Conservation (phyloP, 2,888 invertebrate genomes). For the Deilephila elpenor region DNA sequence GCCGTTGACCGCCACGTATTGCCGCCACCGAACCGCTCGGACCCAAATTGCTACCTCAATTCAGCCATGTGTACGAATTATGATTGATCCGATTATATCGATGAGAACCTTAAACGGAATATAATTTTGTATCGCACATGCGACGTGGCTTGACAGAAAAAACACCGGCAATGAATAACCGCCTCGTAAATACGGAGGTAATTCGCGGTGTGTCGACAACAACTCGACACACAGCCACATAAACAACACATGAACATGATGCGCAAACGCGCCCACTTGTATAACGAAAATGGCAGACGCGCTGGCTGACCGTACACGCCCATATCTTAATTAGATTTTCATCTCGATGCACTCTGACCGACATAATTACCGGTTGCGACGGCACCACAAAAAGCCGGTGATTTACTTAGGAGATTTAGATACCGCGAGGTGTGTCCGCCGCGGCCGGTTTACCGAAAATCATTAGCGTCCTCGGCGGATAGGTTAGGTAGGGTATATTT, state of each 20-base stretch:
- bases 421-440: slow-evolving; percentile 76
- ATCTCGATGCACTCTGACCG: slow-evolving; percentile 83
- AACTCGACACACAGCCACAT: slow-evolving; percentile 56
- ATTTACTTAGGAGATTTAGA: slow-evolving; percentile 82
- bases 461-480: slow-evolving; percentile 80
- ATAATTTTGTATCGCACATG: slow-evolving; percentile 64
- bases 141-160: slow-evolving; percentile 83
- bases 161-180: slow-evolving; percentile 77
- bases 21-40: slow-evolving; percentile 47
- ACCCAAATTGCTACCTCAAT: slow-evolving; percentile 38
- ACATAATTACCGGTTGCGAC: slow-evolving; percentile 82
- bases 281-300: slow-evolving; percentile 67
- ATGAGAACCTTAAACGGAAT: slow-evolving; percentile 64
- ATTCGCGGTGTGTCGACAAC: slow-evolving; percentile 67
- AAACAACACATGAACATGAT: slow-evolving; percentile 47
- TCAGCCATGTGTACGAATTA: slow-evolving; percentile 29
- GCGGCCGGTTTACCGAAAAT: slow-evolving; percentile 82
- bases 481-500: slow-evolving; percentile 80
- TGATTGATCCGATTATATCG: slow-evolving; percentile 64
- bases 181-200: slow-evolving; percentile 74
- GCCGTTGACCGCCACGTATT: slow-evolving; percentile 77
- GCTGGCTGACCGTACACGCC: slow-evolving; percentile 70
- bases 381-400: slow-evolving; percentile 78
- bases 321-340: slow-evolving; percentile 82
- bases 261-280: slow-evolving; percentile 51